Percentiles rank a stretch among this genome's conserved stretches.
These are phyloP conservation scores for Periplaneta americana DNA, from an alignment of 1,140 invertebrate species.

Conservation along the genomic window DNA sequence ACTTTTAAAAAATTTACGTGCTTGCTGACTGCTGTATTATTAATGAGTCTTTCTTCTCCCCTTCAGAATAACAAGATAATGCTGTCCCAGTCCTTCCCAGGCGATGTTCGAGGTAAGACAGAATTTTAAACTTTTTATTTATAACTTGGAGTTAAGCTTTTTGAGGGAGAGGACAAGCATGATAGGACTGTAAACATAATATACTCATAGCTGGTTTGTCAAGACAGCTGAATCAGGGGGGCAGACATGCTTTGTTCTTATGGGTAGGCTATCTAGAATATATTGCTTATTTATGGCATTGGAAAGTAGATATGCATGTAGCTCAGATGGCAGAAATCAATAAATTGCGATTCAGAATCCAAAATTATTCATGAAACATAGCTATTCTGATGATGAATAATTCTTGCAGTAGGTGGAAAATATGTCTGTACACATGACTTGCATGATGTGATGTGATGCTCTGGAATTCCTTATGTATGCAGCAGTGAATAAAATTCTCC, in stretches of 20 bases:
- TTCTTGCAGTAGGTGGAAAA: background rate
- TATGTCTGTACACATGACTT: background rate
- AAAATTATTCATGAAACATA: background rate
- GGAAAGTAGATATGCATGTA: background rate
- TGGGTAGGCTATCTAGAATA: background rate
- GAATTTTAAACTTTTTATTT: background rate
- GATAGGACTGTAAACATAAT: background rate
- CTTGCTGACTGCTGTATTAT: background rate
- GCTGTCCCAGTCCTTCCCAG: slow-evolving; percentile 9
- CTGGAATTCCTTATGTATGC: background rate
- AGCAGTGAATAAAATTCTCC: background rate
- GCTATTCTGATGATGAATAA: background rate
- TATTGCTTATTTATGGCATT: background rate
- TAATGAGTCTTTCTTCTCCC: background rate
- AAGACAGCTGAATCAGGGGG: background rate
- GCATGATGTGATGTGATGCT: background rate
- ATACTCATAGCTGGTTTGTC: too few species aligned
- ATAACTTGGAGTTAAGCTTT: background rate
- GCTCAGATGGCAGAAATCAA: background rate
- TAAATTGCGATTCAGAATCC: background rate
- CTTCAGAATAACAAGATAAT: background rate
- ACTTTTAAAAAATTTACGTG: background rate
- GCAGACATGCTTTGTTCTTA: background rate
- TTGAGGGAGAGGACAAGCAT: background rate
- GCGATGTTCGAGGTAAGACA: slow-evolving; percentile 3